Percentiles rank a stretch among this genome's conserved stretches.
Conservation (phyloP, 2,888 invertebrate species). For the Saturnia japonica region DNA sequence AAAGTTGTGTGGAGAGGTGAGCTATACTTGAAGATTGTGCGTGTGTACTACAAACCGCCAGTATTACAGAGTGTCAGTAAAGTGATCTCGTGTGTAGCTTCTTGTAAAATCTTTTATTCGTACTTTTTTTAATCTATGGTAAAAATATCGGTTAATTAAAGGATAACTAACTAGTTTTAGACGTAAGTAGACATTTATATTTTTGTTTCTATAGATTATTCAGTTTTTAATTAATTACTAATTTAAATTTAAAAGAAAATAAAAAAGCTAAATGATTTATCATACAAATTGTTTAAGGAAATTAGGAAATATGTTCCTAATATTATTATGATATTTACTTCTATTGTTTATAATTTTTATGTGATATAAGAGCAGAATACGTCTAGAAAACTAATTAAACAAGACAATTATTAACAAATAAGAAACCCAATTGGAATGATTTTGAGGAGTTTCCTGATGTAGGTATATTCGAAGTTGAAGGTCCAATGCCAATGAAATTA, state of each 20-base stretch:
- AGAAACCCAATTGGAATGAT: too few relatives aligned
- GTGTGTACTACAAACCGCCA: slow-evolving; percentile 34
- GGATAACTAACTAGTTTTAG: not conserved
- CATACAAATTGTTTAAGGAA: not conserved
- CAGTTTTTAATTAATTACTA: not conserved
- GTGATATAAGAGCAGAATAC: not conserved
- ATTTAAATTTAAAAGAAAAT: not conserved
- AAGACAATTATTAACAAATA: too few relatives aligned
- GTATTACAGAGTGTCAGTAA: slow-evolving; percentile 38
- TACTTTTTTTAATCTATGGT: not conserved
- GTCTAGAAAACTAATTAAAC: not conserved
- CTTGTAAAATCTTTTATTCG: slow-evolving; percentile 12
- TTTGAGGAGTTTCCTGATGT: too few relatives aligned
- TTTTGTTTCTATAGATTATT: not conserved
- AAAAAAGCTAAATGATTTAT: not conserved
- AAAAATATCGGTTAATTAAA: not conserved
- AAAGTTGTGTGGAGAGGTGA: slow-evolving; percentile 23
- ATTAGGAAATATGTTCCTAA: too few relatives aligned
- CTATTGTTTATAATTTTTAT: too few relatives aligned
- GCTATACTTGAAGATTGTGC: slow-evolving; percentile 18
- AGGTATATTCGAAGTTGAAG: too few relatives aligned
- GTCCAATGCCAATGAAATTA: too few relatives aligned
- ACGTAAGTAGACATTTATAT: slow-evolving; percentile 1
- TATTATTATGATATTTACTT: too few relatives aligned
- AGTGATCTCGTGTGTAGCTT: slow-evolving; percentile 39